Conservation (phyloP, 1,140 invertebrate genomes). For the Tetranychus cinnabarinus region DNA sequence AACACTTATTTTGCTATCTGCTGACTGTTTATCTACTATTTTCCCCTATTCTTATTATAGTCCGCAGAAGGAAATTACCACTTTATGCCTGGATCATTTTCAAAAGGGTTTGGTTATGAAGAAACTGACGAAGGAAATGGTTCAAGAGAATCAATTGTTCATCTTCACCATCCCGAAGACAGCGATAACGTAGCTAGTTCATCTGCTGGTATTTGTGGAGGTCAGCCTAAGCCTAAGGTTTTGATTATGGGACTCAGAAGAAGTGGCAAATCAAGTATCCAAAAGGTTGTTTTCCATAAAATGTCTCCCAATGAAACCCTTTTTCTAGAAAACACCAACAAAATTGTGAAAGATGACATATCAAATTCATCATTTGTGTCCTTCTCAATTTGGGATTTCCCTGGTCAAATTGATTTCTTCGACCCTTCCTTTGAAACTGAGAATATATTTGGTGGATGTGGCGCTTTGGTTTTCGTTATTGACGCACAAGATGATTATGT, state of each 20-base stretch:
- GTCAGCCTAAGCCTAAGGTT: constrained; percentile 57
- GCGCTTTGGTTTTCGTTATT: constrained; percentile 93
- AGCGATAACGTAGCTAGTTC: neutral
- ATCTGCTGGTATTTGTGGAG: neutral
- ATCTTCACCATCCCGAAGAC: neutral
- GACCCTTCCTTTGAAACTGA: constrained; percentile 87
- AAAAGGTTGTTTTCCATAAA: constrained; percentile 99
- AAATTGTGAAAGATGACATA: constrained; percentile 82
- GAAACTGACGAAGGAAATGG: constrained; percentile 51
- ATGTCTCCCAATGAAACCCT: constrained; percentile 99
- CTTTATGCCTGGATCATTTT: constrained; percentile 53
- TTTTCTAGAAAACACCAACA: constrained; percentile 94
- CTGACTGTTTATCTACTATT: too few relatives aligned
- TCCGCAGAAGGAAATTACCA: constrained; percentile 31
- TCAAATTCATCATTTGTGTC: constrained; percentile 94
- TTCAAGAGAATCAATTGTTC: constrained; percentile 25
- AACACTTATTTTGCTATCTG: too few relatives aligned
- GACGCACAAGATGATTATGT: constrained; percentile 96
- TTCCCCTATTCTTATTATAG: neutral
- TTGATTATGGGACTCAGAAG: constrained; percentile 81
- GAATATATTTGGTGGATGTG: constrained; percentile 33
- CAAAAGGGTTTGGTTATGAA: constrained; percentile 76
- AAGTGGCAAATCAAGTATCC: constrained; percentile 98
- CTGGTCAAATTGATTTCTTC: constrained; percentile 93
- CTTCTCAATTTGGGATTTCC: constrained; percentile 99